Conservation (phyloP, 2,797 vertebrate genomes). For the Microhierax caerulescens region DNA sequence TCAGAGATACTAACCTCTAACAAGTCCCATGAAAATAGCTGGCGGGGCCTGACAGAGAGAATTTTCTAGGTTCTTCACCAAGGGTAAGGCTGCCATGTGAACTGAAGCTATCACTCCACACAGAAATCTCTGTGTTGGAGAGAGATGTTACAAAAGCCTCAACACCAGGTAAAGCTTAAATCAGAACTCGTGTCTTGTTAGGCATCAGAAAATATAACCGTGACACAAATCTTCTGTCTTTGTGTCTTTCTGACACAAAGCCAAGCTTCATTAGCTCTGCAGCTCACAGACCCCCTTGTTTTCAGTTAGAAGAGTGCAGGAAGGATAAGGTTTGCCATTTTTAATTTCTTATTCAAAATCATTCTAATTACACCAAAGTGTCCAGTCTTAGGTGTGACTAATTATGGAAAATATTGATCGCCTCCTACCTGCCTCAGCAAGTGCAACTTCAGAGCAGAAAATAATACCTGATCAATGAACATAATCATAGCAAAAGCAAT, state of each 20-base stretch:
- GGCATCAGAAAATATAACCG: background rate
- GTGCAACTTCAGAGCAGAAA: background rate
- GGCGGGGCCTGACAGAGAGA: background rate
- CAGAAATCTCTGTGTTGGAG: background rate
- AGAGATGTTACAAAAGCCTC: background rate
- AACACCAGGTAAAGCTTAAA: background rate
- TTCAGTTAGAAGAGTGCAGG: background rate
- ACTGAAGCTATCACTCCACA: background rate
- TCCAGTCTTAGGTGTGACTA: background rate
- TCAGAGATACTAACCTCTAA: background rate
- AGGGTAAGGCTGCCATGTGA: background rate
- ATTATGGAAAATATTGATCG: background rate
- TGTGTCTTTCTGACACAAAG: background rate
- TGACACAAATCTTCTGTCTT: background rate
- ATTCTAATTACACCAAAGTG: background rate
- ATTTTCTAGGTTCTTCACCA: background rate
- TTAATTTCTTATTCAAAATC: background rate
- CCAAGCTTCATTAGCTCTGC: background rate
- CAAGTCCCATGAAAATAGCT: background rate
- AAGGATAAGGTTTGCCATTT: background rate
- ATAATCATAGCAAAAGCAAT: conserved; percentile 13
- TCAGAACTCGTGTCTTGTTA: background rate
- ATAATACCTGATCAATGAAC: background rate
- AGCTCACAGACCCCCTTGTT: background rate
- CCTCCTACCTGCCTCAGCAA: background rate